Conservation (phyloP, 2,888 invertebrate species). For the Drosophila formosana region DNA sequence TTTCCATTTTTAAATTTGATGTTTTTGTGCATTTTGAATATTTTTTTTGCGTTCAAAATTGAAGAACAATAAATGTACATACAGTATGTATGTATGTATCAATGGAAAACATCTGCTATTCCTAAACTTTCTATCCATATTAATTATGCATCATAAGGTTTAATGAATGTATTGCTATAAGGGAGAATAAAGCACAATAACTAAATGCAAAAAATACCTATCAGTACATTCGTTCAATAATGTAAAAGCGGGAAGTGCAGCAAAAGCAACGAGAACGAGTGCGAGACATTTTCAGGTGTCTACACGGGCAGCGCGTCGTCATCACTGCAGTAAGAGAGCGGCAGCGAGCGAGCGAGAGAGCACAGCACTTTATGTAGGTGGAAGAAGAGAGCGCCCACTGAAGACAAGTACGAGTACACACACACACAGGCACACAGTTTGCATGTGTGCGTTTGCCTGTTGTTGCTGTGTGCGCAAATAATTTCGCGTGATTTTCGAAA, state of each 20-base stretch:
- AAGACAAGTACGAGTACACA: conserved; percentile 15
- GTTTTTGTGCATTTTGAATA: no score
- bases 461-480: conserved; percentile 30
- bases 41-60: no score
- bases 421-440: background rate
- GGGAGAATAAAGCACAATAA: no score
- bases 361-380: conserved; percentile 7
- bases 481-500: conserved; percentile 57
- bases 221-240: background rate
- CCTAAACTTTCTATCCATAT: no score
- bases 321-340: conserved; percentile 8
- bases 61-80: no score
- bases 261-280: conserved; percentile 52
- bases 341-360: conserved; percentile 14
- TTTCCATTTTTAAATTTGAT: no score
- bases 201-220: no score
- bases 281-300: conserved; percentile 50
- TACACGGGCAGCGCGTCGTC: conserved; percentile 21
- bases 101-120: no score
- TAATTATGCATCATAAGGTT: no score
- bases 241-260: conserved; percentile 21
- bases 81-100: no score
- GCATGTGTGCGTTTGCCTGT: background rate
- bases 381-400: conserved; percentile 17
- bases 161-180: no score